phyloP scores from a whole-genome alignment of 1,140 invertebrate genomes.

The Neodiprion lecontei region DNA sequence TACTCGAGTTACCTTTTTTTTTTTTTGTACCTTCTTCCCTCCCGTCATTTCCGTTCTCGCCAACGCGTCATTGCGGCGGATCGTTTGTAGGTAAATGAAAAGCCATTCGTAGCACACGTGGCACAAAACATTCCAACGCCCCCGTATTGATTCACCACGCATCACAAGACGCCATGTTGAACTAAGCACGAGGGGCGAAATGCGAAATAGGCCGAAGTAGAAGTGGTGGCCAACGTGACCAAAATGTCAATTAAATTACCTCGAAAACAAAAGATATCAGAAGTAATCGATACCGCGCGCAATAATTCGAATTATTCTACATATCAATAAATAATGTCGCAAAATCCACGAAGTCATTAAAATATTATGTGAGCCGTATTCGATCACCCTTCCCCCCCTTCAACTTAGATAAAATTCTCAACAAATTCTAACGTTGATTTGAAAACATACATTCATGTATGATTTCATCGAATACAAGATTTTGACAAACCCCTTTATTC shows the following conservation, averaged over 20 bases:
- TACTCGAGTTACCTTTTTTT: no score
- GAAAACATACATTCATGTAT: no score
- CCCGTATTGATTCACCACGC: conserved; percentile 42
- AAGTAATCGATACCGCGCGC: no score
- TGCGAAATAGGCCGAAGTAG: neutral
- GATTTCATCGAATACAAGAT: no score
- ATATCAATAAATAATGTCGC: no score
- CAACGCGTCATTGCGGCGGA: neutral
- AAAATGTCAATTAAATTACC: neutral
- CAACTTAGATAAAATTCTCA: no score
- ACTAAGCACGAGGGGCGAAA: conserved; percentile 5
- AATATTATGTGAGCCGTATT: no score
- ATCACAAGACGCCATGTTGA: conserved; percentile 38
- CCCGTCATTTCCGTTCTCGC: neutral
- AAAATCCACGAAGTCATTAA: no score
- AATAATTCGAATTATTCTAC: no score
- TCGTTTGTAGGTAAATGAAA: neutral
- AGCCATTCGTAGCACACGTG: conserved; percentile 33
- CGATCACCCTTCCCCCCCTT: no score
- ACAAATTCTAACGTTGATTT: no score
- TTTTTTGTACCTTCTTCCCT: neutral
- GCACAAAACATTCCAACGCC: conserved; percentile 37
- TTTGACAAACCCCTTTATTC: no score
- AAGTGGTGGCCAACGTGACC: neutral
- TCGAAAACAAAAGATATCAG: neutral